Percentiles rank a stretch among this genome's conserved stretches.
These are phyloP conservation scores for Harpalus rufipes DNA, from an alignment of 2,888 invertebrate species.

Conservation along the genomic window DNA sequence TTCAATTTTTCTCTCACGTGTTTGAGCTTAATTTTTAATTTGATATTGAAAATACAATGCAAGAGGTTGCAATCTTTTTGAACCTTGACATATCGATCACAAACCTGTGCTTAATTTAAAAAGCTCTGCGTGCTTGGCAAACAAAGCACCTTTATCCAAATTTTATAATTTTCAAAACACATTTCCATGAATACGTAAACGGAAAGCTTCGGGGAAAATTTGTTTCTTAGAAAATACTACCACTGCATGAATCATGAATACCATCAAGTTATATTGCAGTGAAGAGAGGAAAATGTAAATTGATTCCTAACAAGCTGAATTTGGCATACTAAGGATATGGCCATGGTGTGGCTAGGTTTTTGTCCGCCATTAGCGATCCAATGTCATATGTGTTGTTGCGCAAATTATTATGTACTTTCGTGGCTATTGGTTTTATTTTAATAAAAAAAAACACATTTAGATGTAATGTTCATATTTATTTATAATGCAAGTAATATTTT, in stretches of 20 bases:
- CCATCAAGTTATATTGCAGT: background rate
- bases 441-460: too few relatives aligned
- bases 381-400: too few relatives aligned
- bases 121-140: slow-evolving; percentile 28
- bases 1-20: background rate
- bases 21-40: slow-evolving; percentile 24
- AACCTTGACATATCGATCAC: slow-evolving; percentile 30
- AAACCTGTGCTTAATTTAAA: slow-evolving; percentile 27
- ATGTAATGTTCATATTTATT: too few relatives aligned
- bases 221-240: slow-evolving; percentile 2
- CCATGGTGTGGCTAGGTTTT: too few relatives aligned
- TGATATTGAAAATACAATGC: slow-evolving; percentile 19
- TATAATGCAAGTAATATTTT: too few relatives aligned
- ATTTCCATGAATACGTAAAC: slow-evolving; percentile 39
- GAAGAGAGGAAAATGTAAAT: too few relatives aligned
- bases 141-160: slow-evolving; percentile 41
- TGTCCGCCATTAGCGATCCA: too few relatives aligned
- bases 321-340: too few relatives aligned
- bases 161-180: slow-evolving; percentile 48
- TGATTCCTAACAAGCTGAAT: too few relatives aligned
- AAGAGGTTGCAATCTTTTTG: background rate
- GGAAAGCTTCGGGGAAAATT: slow-evolving; percentile 13
- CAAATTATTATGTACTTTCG: too few relatives aligned
- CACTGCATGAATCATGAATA: background rate
- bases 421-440: too few relatives aligned